Evolutionary conservation across 2,113 vertebrate species (phyloP), one percentile per base, ranked within the genome.

Genomic region (Sinocyclocheilus rhinocerous): DNA sequence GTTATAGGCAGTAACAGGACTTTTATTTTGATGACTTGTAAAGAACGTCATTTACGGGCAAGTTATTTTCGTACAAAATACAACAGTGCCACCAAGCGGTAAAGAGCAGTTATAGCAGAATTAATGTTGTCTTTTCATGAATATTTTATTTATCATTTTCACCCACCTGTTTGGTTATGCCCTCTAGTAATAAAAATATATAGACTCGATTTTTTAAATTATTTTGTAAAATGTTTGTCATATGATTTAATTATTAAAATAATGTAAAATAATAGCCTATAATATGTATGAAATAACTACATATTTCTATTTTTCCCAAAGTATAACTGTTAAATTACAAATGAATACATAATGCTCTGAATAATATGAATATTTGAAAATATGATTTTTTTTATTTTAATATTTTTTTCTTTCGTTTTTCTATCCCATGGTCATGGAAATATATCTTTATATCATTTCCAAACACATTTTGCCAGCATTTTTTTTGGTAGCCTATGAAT

Each of bases 11-110:
- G 6, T 42, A 26, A 65, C n/a, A 22, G 15, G 26, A 82, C 63
- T 70, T 82, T 82, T 82, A 82, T 82, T 82, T 55, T 82, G 80
- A 52, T 26, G 39, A 81, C 76, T 39, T 79, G 29, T n/a, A 57
- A 36, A 79, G 13, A 42, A 45, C 57, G 12, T 65, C 0, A 48
- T 26, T 63, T 12, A 42, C 59, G 36, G 59, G 3, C n/a, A 63
- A 16, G 6, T 13, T 24, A 81, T 67, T 50, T 48, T 48, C 39
- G 8, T 81, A n/a, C 69, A 13, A 81, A 69, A 69, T 36, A 36
- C 18, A 82, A 48, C 2, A 82, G 26, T 24, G 81, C n/a, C 81
- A 33, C 81, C 26, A 36, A 52, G 65, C 42, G 26, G 18, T 52
- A 15, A 70, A 69, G 6, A 26, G 4, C 5, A 52, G 16, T 45